phyloP scores from a whole-genome alignment of 2,113 vertebrate species.

The Elanoides forficatus region DNA sequence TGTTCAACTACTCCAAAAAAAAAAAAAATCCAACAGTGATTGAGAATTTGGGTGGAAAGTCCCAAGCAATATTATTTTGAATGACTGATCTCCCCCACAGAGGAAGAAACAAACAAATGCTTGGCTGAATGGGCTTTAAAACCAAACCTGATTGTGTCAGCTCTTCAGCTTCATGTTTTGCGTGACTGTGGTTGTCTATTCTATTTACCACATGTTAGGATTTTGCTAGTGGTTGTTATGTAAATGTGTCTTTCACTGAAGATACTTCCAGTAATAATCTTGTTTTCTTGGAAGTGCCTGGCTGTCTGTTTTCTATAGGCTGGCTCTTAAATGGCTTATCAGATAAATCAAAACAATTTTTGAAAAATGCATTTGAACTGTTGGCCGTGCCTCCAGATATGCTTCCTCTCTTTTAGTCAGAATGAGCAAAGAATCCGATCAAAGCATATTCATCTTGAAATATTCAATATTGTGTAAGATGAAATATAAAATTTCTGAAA shows the following conservation, averaged over 20 bases:
- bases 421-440: background rate
- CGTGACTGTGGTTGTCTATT: background rate
- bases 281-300: background rate
- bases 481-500: background rate
- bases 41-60: background rate
- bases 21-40: background rate
- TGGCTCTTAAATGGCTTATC: background rate
- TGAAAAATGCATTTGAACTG: background rate
- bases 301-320: background rate
- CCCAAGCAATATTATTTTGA: background rate
- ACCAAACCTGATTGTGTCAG: background rate
- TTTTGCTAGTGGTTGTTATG: background rate
- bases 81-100: background rate
- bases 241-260: background rate
- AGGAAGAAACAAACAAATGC: background rate
- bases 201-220: background rate
- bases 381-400: background rate
- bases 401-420: background rate
- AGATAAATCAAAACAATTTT: background rate
- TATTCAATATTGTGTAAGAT: background rate
- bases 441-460: background rate
- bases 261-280: background rate
- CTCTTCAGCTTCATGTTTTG: background rate
- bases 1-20: background rate
- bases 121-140: background rate